Percentiles rank a stretch among this genome's conserved stretches.
Conservation (phyloP, 2,113 vertebrate genomes). For the Connochaetes taurinus region DNA sequence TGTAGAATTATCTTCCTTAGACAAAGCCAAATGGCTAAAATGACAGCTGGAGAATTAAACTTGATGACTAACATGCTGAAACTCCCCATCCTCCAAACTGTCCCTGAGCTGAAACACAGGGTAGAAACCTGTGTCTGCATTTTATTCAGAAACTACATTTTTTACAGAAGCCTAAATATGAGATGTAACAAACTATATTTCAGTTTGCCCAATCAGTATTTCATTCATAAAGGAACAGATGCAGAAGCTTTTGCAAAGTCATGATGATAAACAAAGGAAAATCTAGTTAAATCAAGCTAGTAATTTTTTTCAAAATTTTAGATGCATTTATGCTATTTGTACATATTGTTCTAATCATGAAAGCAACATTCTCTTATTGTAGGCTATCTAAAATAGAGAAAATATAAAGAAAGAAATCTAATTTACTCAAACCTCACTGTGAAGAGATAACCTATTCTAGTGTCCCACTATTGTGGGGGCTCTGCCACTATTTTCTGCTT, state of each 20-base stretch:
- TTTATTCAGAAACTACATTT: not conserved
- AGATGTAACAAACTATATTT: not conserved
- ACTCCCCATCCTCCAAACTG: not conserved
- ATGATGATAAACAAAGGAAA: slow-evolving; percentile 23
- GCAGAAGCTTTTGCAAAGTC: not conserved
- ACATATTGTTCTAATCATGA: not conserved
- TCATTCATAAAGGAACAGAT: slow-evolving; percentile 52
- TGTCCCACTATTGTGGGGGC: not conserved
- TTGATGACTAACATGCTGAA: not conserved
- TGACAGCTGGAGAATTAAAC: not conserved
- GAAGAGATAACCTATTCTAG: not conserved
- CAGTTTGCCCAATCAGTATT: slow-evolving; percentile 12
- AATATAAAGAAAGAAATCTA: not conserved
- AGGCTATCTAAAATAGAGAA: not conserved
- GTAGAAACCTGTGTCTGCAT: not conserved
- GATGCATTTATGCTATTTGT: slow-evolving; percentile 12
- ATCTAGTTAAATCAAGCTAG: slow-evolving; percentile 8
- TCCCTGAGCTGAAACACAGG: not conserved
- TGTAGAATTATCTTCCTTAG: not conserved
- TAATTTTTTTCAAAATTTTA: not conserved
- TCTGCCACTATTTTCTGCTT: not conserved
- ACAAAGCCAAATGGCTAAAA: not conserved
- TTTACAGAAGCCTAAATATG: not conserved
- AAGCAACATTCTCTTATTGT: not conserved
- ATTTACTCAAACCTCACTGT: not conserved